Evolutionary conservation across 2,888 invertebrate genomes (phyloP), one percentile per base, ranked within the genome.

Genomic region (Andricus curvator): DNA sequence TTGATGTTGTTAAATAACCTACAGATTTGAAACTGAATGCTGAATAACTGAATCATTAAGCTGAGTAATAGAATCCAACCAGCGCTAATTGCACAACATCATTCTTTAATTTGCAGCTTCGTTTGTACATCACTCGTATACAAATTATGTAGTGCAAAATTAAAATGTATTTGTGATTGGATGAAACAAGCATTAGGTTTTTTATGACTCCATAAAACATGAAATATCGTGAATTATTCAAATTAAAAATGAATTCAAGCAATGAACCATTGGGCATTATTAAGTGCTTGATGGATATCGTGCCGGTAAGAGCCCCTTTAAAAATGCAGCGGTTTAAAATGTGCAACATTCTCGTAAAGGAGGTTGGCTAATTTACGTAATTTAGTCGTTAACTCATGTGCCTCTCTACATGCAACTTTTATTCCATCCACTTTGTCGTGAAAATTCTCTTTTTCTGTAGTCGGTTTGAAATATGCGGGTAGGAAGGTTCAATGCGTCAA

Each of bases 331-430:
- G 3, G 13, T 62, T 62, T 62, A 62, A 62, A 62, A 62, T 25
- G 62, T 62, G 22, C 22, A 62, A 62, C 22, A 22, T 62, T 62
- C 25, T 11, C 13, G 62, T 62, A 62, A 62, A 62, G 25, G 62
- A 22, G 62, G 62, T 62, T 62, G 56, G 62, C n/a, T 25, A 22
- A 62, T 62, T 62, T 62, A 25, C 22, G 22, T 62, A 62, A 62
- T 62, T 25, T 25, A 62, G 62, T 62, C 62, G 62, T 62, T 62
- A 62, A 15, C 62, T 62, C 25, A 62, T 62, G 13, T 62, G 25
- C 60, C 60, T 4, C 25, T 25, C 25, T 25, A 25, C 62, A 22
- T 62, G 25, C 62, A 25, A 62, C 62, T 62, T 22, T 62, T 62
- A 22, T 62, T 22, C 15, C 25, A 22, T 25, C 13, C 22, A 62